Percentiles rank a stretch among this genome's conserved stretches.
Conservation (phyloP, 2,113 vertebrate genomes). For the Channa maculata region DNA sequence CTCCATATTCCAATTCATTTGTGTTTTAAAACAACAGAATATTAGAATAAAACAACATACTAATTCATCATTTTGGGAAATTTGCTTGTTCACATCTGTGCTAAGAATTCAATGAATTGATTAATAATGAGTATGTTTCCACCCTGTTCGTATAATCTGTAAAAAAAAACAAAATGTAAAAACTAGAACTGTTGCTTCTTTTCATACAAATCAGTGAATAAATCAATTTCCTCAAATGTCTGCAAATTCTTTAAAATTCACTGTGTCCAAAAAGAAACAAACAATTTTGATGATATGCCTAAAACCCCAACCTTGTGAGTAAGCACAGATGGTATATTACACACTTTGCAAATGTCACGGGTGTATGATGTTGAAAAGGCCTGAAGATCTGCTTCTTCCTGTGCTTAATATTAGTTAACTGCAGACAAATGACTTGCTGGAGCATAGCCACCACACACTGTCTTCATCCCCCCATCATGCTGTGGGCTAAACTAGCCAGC, state of each 20-base stretch:
- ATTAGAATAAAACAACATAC: too few species aligned
- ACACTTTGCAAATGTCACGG: slow-evolving; percentile 2
- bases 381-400: slow-evolving; percentile 19
- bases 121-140: too few species aligned
- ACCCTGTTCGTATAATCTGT: too few species aligned
- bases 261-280: neutral
- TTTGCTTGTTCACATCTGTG: too few species aligned
- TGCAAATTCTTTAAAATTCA: neutral
- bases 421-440: slow-evolving; percentile 63
- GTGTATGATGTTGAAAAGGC: slow-evolving; percentile 1
- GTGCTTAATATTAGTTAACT: slow-evolving; percentile 69
- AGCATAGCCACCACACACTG: slow-evolving; percentile 34
- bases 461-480: slow-evolving; percentile 66
- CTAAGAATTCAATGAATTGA: too few species aligned
- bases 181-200: too few species aligned
- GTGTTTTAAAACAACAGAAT: too few species aligned
- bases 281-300: neutral
- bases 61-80: too few species aligned
- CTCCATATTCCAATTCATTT: too few species aligned
- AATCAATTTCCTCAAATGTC: neutral
- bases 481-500: slow-evolving; percentile 79
- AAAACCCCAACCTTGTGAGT: neutral
- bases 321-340: neutral
- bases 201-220: too few species aligned
- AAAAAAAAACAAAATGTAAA: too few species aligned